These are phyloP conservation scores for Bradypus variegatus DNA, from an alignment of 2,797 vertebrate species.

Conservation along the genomic window DNA sequence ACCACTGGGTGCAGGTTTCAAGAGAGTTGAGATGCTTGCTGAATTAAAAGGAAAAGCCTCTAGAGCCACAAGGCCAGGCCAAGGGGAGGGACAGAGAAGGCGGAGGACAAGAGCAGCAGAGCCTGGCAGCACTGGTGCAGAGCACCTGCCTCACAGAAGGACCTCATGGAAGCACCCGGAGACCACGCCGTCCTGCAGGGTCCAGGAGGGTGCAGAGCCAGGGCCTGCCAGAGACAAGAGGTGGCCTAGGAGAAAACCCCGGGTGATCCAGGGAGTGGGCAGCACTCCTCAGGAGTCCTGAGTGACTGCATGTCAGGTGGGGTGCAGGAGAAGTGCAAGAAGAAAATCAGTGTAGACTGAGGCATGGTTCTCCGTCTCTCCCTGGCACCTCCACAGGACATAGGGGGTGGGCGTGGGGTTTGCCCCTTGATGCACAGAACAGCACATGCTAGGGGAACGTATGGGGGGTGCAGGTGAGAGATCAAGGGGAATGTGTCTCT, in stretches of 20 bases:
- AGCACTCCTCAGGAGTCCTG: background rate
- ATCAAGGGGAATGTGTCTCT: background rate
- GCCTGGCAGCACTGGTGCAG: no score
- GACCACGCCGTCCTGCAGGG: background rate
- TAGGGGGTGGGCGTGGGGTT: no score
- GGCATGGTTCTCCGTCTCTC: no score
- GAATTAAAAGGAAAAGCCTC: background rate
- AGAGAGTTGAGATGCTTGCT: background rate
- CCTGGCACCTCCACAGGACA: background rate
- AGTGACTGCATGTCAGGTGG: background rate
- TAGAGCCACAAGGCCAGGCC: background rate
- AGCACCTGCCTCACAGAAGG: no score
- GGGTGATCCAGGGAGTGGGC: background rate
- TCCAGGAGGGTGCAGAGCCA: background rate
- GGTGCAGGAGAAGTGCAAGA: background rate
- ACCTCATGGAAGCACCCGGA: background rate
- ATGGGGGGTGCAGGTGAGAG: background rate
- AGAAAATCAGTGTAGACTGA: no score
- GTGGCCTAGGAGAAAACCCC: background rate
- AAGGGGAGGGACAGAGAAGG: no score
- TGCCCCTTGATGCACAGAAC: no score
- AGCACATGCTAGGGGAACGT: background rate
- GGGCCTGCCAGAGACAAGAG: background rate
- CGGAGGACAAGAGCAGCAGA: no score
- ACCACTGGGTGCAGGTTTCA: background rate